Conservation (phyloP, 2,888 invertebrate species). For the Smittia sp. region DNA sequence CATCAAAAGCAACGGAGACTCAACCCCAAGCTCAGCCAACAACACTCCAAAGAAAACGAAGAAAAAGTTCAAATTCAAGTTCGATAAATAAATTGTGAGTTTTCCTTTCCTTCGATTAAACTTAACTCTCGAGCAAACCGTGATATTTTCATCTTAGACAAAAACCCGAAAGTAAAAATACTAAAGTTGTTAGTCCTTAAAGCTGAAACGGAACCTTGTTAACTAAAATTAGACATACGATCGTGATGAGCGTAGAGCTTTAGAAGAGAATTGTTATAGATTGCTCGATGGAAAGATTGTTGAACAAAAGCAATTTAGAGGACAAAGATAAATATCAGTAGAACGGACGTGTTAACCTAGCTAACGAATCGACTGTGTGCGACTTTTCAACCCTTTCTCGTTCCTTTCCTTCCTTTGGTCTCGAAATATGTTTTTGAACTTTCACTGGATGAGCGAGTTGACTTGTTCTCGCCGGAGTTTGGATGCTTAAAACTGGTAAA, state of each 20-base stretch:
- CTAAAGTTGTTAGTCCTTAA: background rate
- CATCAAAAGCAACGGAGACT: background rate
- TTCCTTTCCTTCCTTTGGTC: no score
- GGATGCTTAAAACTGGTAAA: no score
- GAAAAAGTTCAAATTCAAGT: slow-evolving; percentile 41
- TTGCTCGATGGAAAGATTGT: background rate
- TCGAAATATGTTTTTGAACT: no score
- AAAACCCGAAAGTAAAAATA: background rate
- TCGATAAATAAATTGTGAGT: slow-evolving; percentile 31
- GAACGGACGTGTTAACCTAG: background rate
- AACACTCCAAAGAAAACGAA: slow-evolving; percentile 37
- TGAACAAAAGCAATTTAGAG: background rate
- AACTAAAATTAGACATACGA: background rate
- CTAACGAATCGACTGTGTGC: no score
- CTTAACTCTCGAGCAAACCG: background rate
- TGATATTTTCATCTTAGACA: slow-evolving; percentile 28
- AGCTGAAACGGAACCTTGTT: slow-evolving; percentile 15
- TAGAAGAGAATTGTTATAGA: background rate
- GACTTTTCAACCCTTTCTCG: no score
- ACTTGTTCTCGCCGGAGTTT: no score
- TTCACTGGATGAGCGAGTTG: no score
- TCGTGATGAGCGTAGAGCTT: background rate
- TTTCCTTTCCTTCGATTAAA: background rate
- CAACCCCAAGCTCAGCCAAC: slow-evolving; percentile 1
- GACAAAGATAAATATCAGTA: background rate